Percentiles rank a stretch among this genome's conserved stretches.
Evolutionary conservation across 1,140 invertebrate genomes (phyloP).

Genomic region (Heliconius himera): DNA sequence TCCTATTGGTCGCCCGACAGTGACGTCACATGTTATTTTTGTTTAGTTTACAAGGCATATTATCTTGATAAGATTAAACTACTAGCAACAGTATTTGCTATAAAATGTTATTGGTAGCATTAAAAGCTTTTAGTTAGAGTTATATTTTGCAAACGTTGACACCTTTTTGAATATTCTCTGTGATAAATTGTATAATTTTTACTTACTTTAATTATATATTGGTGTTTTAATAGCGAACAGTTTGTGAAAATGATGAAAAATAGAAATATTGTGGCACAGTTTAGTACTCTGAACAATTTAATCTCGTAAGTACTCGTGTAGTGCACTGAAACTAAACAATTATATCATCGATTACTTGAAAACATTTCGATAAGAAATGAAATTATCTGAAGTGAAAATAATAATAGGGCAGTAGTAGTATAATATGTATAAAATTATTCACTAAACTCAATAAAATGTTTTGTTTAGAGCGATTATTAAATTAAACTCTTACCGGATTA

Average conservation of each 20-base stretch:
- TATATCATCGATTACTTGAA: too few species aligned
- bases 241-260: conserved; percentile 57
- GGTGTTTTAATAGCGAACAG: not conserved
- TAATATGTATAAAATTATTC: not conserved
- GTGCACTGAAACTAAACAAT: not conserved
- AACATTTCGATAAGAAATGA: not conserved
- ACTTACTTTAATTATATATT: not conserved
- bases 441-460: not conserved
- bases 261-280: conserved; percentile 62
- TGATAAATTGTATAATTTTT: not conserved
- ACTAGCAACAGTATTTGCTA: conserved; percentile 40
- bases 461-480: conserved; percentile 29
- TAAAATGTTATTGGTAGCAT: conserved; percentile 51
- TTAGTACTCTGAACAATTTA: conserved; percentile 53
- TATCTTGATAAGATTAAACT: conserved; percentile 63
- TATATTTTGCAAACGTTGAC: conserved; percentile 34
- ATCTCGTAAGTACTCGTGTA: conserved; percentile 60
- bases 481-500: too few species aligned
- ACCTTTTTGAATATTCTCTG: conserved; percentile 5
- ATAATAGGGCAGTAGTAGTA: not conserved
- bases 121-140: conserved; percentile 50
- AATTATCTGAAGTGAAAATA: not conserved
- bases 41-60: conserved; percentile 55
- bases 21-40: conserved; percentile 70
- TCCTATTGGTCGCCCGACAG: conserved; percentile 53